phyloP scores from a whole-genome alignment of 2,888 invertebrate genomes.

The Limenitis camilla region DNA sequence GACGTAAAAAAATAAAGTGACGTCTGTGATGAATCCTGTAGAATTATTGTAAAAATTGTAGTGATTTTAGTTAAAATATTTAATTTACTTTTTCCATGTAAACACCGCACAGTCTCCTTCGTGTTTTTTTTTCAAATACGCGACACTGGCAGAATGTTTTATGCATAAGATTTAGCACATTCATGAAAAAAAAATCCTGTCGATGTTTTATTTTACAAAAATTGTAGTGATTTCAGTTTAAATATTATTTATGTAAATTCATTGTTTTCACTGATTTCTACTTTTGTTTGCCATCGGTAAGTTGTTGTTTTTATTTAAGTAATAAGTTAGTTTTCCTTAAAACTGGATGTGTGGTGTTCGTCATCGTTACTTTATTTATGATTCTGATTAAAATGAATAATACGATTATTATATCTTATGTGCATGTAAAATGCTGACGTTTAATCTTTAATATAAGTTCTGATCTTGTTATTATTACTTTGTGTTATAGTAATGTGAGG shows the following conservation, averaged over 20 bases:
- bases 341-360: too few relatives aligned
- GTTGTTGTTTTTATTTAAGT: too few relatives aligned
- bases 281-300: too few relatives aligned
- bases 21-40: constrained; percentile 55
- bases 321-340: too few relatives aligned
- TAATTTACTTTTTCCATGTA: constrained; percentile 29
- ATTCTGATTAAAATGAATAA: constrained; percentile 29
- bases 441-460: constrained; percentile 5
- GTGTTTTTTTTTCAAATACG: too few relatives aligned
- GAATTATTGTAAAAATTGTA: constrained; percentile 32
- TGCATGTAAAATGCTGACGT: constrained; percentile 3
- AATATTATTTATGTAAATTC: not conserved
- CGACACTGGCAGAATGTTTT: too few relatives aligned
- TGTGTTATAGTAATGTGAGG: not conserved
- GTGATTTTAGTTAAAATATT: constrained; percentile 31
- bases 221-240: too few relatives aligned
- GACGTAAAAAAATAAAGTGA: constrained; percentile 38
- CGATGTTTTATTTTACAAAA: too few relatives aligned
- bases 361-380: too few relatives aligned
- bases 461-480: not conserved
- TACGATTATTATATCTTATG: constrained; percentile 12
- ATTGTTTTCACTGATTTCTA: not conserved
- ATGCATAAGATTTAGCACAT: too few relatives aligned
- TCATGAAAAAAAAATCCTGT: too few relatives aligned
- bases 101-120: not conserved